Evolutionary conservation across 2,888 invertebrate genomes (phyloP), one percentile per base, ranked within the genome.

Genomic region (Apocheima hispidaria): DNA sequence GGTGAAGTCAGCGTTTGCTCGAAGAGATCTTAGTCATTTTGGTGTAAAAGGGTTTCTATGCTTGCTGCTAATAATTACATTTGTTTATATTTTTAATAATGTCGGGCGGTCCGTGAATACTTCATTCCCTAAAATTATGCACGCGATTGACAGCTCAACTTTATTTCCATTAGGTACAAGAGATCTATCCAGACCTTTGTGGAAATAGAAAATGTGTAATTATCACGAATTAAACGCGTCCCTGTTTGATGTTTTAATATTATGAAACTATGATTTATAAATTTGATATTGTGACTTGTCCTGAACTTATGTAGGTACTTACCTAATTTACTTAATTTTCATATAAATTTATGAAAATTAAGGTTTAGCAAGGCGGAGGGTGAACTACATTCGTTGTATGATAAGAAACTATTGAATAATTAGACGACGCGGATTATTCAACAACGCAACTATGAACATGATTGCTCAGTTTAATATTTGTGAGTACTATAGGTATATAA

Each of bases 251-350:
- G 41, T 63, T 63, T 68, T 56, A 26, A 55, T 14, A 10, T 21
- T 28, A 53, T 40, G 41, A 43, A 52, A 78, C 70, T 73, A 75
- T 85, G n/a, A 21, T 41, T 86, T 81, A 76, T 85, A 83, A 74
- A 77, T 86, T 87, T 85, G 82, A 86, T 87, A 88, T 87, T 82
- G 87, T 87, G 82, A 83, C 75, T 84, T 81, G 84, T 87, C 82
- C 75, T 79, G 80, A 83, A 75, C 69, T 78, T 76, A 79, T 77
- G 79, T 77, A 52, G 23, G 16, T 60, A 52, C 10, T 12, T 20
- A 21, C 44, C 28, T 44, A 16, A n/a, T 49, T 30, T 50, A 54
- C 40, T 62, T 66, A 73, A 78, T 83, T 78, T 70, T 78, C 80
- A 77, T 75, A 75, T 79, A 76, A 82, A 77, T 85, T 72, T 81